Base-by-base conservation (phyloP, 2,888 invertebrate species). In the Lycophotia porphyrea region DNA sequence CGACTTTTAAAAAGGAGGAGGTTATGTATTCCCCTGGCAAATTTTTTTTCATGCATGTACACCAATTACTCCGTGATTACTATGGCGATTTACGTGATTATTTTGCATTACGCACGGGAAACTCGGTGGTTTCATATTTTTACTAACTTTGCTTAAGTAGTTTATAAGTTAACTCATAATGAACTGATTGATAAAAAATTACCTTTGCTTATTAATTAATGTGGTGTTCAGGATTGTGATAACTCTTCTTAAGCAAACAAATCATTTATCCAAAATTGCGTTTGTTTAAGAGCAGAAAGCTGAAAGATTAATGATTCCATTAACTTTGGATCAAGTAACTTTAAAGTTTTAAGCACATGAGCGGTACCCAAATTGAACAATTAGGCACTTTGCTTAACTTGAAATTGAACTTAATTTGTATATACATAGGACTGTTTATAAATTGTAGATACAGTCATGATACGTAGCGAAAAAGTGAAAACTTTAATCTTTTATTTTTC, bases 261-360 rank as follows among this genome's bases (percentile, higher is more conserved):
- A 74, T 55, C 1, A 49, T 64, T 55, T 15, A 39, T 15, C 15
- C 11, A 27, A 1, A 49, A 34, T 39, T 27, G 5, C 2, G 42
- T 34, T 34, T 74, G 42, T 76, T 39, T 2, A 39, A 34, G 47
- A 82, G 27, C 49, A 60, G 34, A 67, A 21, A 55, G 64, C 11
- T 63, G 60, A 66, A 71, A 75, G 61, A 74, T 81, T 80, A 84
- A 84, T 80, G 69, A 49, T 60, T 64, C 52, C 52, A 61, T 80
- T 70, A 70, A 80, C 68, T 73, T 66, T 34, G 44, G 8, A 70
- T 71, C 36, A 36, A 84, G 81, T 65, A 49, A 81, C 67, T 84
- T 68, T 65, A 80, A 84, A 84, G 70, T 84, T 84, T 27, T 42
- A 71, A 84, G 67, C 67, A 67, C 81, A 67, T 68, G 70, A 67